These are phyloP conservation scores for Psylliodes chrysocephalus DNA, from an alignment of 2,888 invertebrate species.

Conservation along the genomic window DNA sequence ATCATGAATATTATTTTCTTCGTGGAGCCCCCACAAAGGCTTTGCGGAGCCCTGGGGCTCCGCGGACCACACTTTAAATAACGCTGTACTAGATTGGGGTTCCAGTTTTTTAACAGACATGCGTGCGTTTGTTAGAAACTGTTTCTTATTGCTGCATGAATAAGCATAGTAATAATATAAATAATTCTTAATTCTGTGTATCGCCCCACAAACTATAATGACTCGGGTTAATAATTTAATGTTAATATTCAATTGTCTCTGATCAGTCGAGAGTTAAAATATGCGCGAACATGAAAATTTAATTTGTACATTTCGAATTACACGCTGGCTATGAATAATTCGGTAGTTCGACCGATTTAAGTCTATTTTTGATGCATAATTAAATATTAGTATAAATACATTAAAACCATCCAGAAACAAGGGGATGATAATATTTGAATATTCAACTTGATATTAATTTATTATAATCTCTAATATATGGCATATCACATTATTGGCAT, in stretches of 20 bases:
- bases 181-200: not conserved
- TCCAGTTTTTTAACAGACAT: too few relatives aligned
- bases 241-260: slow-evolving; percentile 37
- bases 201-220: not conserved
- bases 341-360: slow-evolving; percentile 24
- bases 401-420: slow-evolving; percentile 30
- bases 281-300: slow-evolving; percentile 37
- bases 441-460: slow-evolving; percentile 28
- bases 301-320: slow-evolving; percentile 37
- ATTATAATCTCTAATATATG: slow-evolving; percentile 26
- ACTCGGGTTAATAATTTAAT: slow-evolving; percentile 36
- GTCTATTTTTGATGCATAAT: slow-evolving; percentile 34
- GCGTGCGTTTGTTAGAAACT: too few relatives aligned
- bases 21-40: too few relatives aligned
- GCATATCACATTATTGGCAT: slow-evolving; percentile 22
- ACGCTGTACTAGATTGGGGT: too few relatives aligned
- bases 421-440: slow-evolving; percentile 29
- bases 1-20: too few relatives aligned
- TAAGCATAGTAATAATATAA: too few relatives aligned
- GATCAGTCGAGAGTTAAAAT: slow-evolving; percentile 32
- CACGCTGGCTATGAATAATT: slow-evolving; percentile 34
- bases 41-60: too few relatives aligned
- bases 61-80: too few relatives aligned
- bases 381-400: slow-evolving; percentile 39
- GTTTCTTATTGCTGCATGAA: too few relatives aligned